phyloP scores from a whole-genome alignment of 2,888 invertebrate species.

The Gastracanthus pulcherrimus region DNA sequence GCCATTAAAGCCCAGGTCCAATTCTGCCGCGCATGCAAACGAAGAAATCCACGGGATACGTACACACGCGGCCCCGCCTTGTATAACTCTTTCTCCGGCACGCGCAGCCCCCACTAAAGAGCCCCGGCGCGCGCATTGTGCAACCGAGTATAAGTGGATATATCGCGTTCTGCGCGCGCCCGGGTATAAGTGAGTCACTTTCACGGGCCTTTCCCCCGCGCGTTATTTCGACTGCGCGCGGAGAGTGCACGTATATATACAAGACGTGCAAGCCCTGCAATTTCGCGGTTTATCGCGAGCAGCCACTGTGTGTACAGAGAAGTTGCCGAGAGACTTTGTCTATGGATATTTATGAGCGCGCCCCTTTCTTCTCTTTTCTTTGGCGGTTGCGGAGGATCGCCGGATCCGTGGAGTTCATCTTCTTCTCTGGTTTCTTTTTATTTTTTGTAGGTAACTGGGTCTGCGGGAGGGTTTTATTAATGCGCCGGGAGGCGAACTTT shows the following conservation, averaged over 20 bases:
- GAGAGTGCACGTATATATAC: no score
- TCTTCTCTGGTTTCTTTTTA: no score
- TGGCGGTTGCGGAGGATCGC: no score
- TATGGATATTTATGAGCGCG: background rate
- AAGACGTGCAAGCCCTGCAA: no score
- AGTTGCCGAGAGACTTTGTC: background rate
- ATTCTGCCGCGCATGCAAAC: background rate
- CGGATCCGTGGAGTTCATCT: no score
- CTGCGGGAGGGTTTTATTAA: no score
- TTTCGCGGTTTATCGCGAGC: constrained; percentile 22
- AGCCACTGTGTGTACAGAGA: background rate
- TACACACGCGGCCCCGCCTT: background rate
- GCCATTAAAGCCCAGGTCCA: background rate
- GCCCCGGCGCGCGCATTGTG: background rate
- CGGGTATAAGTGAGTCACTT: background rate
- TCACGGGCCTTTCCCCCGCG: background rate
- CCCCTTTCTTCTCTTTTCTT: background rate
- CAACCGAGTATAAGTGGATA: background rate
- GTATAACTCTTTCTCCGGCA: background rate
- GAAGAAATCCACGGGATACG: background rate
- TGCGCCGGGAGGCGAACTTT: no score
- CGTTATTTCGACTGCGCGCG: no score
- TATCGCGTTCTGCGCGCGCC: background rate
- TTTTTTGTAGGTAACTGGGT: no score
- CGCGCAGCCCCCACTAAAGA: background rate